Percentiles rank a stretch among this genome's conserved stretches.
Conservation (phyloP, 1,140 invertebrate species). For the Aplysia californica region DNA sequence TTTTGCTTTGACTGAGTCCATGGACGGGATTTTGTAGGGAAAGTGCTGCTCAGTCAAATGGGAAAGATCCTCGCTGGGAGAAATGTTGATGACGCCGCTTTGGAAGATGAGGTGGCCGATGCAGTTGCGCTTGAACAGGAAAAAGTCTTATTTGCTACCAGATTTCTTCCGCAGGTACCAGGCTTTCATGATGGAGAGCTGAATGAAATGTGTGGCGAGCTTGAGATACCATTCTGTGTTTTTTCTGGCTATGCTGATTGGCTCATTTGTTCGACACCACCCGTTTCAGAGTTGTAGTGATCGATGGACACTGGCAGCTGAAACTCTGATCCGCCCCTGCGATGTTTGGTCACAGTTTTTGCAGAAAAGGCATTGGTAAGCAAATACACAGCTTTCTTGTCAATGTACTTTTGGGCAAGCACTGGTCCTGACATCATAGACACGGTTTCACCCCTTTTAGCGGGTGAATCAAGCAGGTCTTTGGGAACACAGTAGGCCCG, state of each 20-base stretch:
- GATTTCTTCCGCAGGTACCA: not conserved
- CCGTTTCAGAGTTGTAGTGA: not conserved
- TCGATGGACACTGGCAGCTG: not conserved
- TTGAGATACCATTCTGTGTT: not conserved
- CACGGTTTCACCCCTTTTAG: not conserved
- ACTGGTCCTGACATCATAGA: not conserved
- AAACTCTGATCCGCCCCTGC: not conserved
- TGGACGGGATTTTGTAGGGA: not conserved
- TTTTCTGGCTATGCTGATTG: not conserved
- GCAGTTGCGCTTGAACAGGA: not conserved
- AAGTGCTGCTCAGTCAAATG: not conserved
- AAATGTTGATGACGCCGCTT: not conserved
- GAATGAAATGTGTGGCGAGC: not conserved
- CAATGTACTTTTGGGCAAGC: not conserved
- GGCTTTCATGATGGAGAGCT: not conserved
- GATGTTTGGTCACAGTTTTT: not conserved
- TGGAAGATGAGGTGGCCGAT: not conserved
- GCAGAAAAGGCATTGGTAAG: not conserved
- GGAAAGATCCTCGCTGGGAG: not conserved
- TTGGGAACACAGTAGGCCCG: not conserved
- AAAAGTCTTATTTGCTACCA: not conserved
- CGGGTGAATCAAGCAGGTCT: not conserved
- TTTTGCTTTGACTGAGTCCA: not conserved
- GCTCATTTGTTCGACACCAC: not conserved
- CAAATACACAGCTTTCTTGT: not conserved